Evolutionary conservation across 2,113 vertebrate genomes (phyloP), one percentile per base, ranked within the genome.

Genomic region (Pseudorhombus dupliciocellatus): DNA sequence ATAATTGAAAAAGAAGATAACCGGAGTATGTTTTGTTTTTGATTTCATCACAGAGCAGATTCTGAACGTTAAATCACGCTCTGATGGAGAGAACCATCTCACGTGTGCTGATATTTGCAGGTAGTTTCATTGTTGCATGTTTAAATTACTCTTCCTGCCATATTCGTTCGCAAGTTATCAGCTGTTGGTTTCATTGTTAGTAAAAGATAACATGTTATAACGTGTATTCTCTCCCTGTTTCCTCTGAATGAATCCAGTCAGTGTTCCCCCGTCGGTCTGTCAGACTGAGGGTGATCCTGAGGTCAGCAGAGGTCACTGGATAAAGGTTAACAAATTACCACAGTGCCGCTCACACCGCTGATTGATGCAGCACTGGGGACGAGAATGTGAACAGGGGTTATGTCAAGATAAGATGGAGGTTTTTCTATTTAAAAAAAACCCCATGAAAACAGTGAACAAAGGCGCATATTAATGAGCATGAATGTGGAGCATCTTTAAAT

Each of bases 291-390:
- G 80, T 80, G 75, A 84, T 56, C 46, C 72, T 2, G 73, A 74
- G 89, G 87, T 88, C 79, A 81, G 72, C 25, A 50, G 65, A 83
- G 85, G 85, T 88, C 87, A 50, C 60, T 59, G 77, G 88, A 85
- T 88, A 91, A 89, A 89, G 90, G 87, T 89, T 90, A 88, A 91
- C 84, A 90, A 88, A 91, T 91, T 82, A 77, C 87, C 80, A 58
- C 50, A 5, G 63, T 62, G 70, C 55, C 78, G 55, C 69, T 60
- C 77, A 70, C 80, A 42, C 24, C 18, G 67, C 83, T 90, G 91
- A 90, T 86, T 80, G 87, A 91, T 90, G 88, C 51, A 0, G 60
- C 50, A 44, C 46, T 56, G 64, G 73, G 80, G 52, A 0, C 15
- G 70, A 79, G 55, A 1, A 22, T 52, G 67, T 68, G 37, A 28